These are phyloP conservation scores for Lontra canadensis DNA, from an alignment of 2,113 vertebrate genomes.

Conservation along the genomic window DNA sequence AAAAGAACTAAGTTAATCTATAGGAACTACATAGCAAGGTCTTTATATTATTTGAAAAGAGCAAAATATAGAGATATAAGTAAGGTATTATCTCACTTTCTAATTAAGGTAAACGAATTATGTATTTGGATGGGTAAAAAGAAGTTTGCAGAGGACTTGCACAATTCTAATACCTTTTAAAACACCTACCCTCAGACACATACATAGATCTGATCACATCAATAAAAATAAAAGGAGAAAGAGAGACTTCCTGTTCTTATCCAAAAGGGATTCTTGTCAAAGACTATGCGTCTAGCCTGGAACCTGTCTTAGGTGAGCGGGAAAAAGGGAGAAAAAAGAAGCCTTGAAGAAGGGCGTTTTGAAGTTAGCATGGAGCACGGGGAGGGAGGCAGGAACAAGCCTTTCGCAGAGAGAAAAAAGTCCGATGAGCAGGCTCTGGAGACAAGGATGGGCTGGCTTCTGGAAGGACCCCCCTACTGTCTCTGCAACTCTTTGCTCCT, in stretches of 20 bases:
- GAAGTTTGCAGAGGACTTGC: neutral
- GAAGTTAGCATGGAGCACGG: neutral
- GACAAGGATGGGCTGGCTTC: neutral
- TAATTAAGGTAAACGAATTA: neutral
- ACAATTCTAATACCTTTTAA: neutral
- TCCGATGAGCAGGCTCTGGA: no score
- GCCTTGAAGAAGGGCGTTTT: neutral
- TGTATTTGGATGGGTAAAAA: neutral
- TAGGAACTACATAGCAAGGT: neutral
- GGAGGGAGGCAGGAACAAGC: neutral
- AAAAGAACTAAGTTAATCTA: neutral
- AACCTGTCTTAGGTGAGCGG: neutral
- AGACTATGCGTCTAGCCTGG: neutral
- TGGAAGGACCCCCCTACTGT: neutral
- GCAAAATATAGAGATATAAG: neutral
- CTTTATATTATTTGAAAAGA: neutral
- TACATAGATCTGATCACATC: neutral
- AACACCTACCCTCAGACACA: neutral
- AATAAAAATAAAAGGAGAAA: neutral
- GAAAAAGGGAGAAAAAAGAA: neutral
- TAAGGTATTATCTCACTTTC: neutral
- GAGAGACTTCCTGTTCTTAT: neutral
- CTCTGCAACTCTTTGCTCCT: neutral
- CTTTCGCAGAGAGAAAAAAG: neutral
- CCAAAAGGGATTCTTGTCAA: neutral